Evolutionary conservation across 37 sponge, comb jelly and placozoan genomes (phyloP).

Genomic region (Tethya wilhelma): DNA sequence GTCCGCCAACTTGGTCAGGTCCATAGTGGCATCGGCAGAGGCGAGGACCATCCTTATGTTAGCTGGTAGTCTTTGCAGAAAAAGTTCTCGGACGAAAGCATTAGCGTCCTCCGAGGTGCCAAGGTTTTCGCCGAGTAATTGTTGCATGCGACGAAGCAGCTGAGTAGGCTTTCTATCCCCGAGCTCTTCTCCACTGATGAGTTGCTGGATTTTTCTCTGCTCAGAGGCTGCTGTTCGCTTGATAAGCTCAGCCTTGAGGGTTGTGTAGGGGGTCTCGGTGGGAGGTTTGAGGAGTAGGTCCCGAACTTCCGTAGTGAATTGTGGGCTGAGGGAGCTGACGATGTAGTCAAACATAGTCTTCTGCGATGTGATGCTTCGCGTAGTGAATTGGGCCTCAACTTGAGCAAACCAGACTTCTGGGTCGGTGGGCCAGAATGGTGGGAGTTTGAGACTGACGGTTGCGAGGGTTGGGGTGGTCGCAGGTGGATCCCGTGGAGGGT

Average conservation of each 20-base stretch:
- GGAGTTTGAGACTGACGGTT: constrained; percentile 53
- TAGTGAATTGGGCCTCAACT: constrained; percentile 71
- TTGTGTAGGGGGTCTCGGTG: constrained; percentile 40
- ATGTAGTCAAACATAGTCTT: constrained; percentile 54
- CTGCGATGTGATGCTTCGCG: constrained; percentile 47
- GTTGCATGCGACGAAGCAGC: constrained; percentile 63
- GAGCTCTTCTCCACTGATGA: constrained; percentile 43
- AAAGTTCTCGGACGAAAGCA: constrained; percentile 53
- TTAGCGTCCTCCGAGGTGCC: not conserved
- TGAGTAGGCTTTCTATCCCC: constrained; percentile 71
- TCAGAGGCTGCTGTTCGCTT: constrained; percentile 51
- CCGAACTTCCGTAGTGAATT: constrained; percentile 53
- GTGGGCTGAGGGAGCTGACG: constrained; percentile 40
- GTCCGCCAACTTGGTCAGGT: constrained; percentile 42
- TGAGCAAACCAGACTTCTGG: constrained; percentile 69
- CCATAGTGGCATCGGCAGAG: constrained; percentile 20
- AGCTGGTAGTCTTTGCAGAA: constrained; percentile 65
- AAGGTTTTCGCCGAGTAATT: constrained; percentile 53
- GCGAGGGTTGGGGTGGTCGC: constrained; percentile 11
- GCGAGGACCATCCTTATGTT: constrained; percentile 72
- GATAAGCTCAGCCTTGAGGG: constrained; percentile 37
- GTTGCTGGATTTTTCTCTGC: constrained; percentile 55
- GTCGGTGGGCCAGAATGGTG: constrained; percentile 74
- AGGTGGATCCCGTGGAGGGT: not conserved
- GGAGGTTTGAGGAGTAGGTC: constrained; percentile 53